phyloP scores from a whole-genome alignment of 2,888 invertebrate species.

The Diogma glabrata region DNA sequence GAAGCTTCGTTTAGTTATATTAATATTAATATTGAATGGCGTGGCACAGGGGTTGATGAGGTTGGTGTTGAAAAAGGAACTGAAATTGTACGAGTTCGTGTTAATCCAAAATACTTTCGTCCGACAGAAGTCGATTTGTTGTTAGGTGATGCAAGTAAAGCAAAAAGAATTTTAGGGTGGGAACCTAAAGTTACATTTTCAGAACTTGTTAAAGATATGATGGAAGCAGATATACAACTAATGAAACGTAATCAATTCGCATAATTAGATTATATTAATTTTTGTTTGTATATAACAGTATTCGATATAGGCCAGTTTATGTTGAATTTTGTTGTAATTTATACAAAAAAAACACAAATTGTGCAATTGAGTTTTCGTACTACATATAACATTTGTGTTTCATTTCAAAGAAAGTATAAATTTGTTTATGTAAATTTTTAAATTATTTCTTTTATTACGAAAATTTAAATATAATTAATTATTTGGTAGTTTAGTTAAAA shows the following conservation, averaged over 20 bases:
- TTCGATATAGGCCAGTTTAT: too few relatives aligned
- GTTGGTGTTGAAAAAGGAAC: conserved; percentile 55
- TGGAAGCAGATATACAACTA: conserved; percentile 76
- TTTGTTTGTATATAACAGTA: too few relatives aligned
- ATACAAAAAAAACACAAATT: too few relatives aligned
- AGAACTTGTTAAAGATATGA: conserved; percentile 88
- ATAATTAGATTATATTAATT: conserved; percentile 40
- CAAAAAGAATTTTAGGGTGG: conserved; percentile 80
- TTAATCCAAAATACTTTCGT: conserved; percentile 91
- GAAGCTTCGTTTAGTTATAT: conserved; percentile 80
- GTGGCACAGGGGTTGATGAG: conserved; percentile 74
- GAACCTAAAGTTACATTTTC: conserved; percentile 66
- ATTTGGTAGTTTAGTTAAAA: too few relatives aligned
- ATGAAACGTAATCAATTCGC: conserved; percentile 89
- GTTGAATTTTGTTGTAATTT: too few relatives aligned
- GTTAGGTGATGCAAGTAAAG: conserved; percentile 89
- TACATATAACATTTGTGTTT: too few relatives aligned
- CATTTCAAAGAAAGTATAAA: too few relatives aligned
- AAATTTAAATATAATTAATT: too few relatives aligned
- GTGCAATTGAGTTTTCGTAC: too few relatives aligned
- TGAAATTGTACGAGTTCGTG: conserved; percentile 65
- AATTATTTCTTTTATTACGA: too few relatives aligned
- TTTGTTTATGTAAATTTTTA: too few relatives aligned
- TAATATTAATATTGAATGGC: conserved; percentile 73
- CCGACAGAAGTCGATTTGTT: conserved; percentile 96